Evolutionary conservation across 2,888 invertebrate genomes (phyloP), one percentile per base, ranked within the genome.

Genomic region (Spodoptera exigua): DNA sequence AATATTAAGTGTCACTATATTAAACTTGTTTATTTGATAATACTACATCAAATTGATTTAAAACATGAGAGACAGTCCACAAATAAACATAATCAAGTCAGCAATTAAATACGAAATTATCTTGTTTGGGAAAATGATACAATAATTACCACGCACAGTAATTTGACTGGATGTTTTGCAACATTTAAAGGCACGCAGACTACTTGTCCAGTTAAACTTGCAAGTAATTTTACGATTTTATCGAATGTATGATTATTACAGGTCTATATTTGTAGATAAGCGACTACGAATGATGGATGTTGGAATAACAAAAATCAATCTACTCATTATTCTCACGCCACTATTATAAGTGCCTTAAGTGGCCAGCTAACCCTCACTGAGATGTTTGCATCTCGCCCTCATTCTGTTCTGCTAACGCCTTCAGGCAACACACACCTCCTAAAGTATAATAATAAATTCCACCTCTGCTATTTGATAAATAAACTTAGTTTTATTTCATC

Each of bases 271-370:
- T 64, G 52, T 60, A 47, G 58, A 44, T 59, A 63, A 51, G 34
- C 56, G 58, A 63, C 48, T 45, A 37, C 45, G 11, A 58, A 45
- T 74, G 75, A 75, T 75, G 58, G n/a, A n/a, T n/a, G n/a, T n/a
- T n/a, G n/a, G n/a, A n/a, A n/a, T n/a, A n/a, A n/a, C n/a, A n/a
- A n/a, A n/a, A n/a, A n/a, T n/a, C n/a, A n/a, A n/a, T n/a, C n/a
- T n/a, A n/a, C n/a, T n/a, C n/a, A n/a, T n/a, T n/a, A n/a, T n/a
- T n/a, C n/a, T n/a, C n/a, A n/a, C n/a, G n/a, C n/a, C n/a, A n/a
- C n/a, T n/a, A n/a, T n/a, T n/a, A n/a, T n/a, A n/a, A n/a, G n/a
- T n/a, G n/a, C n/a, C n/a, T n/a, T n/a, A n/a, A n/a, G n/a, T n/a
- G n/a, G n/a, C n/a, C n/a, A n/a, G n/a, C n/a, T n/a, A n/a, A n/a